Percentiles rank a stretch among this genome's conserved stretches.
These are phyloP conservation scores for Cataglyphis altisquamis DNA, from an alignment of 2,888 invertebrate genomes.

Conservation along the genomic window DNA sequence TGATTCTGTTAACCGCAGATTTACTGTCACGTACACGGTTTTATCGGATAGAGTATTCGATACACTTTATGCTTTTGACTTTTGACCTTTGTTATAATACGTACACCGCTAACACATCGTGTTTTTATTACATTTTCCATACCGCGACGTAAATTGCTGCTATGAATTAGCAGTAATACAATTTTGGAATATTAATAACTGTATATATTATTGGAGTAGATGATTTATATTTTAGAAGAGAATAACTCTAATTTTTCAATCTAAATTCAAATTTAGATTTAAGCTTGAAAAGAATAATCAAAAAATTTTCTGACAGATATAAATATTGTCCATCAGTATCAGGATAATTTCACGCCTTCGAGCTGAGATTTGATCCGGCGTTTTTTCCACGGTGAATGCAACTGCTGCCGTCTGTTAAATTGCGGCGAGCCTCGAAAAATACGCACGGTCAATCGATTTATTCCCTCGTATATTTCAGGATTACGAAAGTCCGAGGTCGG, in stretches of 20 bases:
- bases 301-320: constrained; percentile 1
- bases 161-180: constrained; percentile 19
- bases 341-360: constrained; percentile 40
- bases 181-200: constrained; percentile 9
- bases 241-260: constrained; percentile 8
- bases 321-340: constrained; percentile 29
- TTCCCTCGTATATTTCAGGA: constrained; percentile 77
- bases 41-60: constrained; percentile 42
- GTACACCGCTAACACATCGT: not conserved
- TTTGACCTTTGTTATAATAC: constrained; percentile 36
- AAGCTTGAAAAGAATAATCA: not conserved
- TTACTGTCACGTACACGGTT: constrained; percentile 71
- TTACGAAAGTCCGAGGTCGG: constrained; percentile 77
- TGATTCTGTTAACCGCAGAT: constrained; percentile 73
- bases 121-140: constrained; percentile 31
- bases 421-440: constrained; percentile 71
- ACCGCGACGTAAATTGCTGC: constrained; percentile 3
- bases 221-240: not conserved
- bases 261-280: not conserved
- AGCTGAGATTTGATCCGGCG: constrained; percentile 44
- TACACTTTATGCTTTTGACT: constrained; percentile 48
- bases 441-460: constrained; percentile 75
- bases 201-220: not conserved
- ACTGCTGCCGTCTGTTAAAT: constrained; percentile 69
- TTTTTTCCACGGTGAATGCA: constrained; percentile 52